These are phyloP conservation scores for Perizoma flavofasciatum DNA, from an alignment of 2,888 invertebrate genomes.

Conservation along the genomic window DNA sequence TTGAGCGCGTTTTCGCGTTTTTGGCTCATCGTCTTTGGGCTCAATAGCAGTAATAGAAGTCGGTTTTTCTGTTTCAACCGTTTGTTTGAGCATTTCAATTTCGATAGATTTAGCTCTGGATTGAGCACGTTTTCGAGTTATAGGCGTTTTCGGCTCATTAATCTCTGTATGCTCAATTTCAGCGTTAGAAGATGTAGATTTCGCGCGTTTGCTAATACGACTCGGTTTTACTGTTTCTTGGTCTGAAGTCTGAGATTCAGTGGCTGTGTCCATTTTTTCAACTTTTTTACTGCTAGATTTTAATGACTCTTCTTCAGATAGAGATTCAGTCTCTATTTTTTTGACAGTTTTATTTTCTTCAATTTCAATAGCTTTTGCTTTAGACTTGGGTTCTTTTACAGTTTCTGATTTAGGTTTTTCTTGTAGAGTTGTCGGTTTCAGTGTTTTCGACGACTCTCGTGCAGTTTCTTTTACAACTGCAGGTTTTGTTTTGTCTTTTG, in stretches of 20 bases:
- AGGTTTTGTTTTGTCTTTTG: too few relatives aligned
- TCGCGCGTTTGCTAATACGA: slow-evolving; percentile 45
- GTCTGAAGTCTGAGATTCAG: slow-evolving; percentile 5
- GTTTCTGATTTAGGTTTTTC: neutral
- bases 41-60: neutral
- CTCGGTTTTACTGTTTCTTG: slow-evolving; percentile 12
- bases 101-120: slow-evolving; percentile 25
- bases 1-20: slow-evolving; percentile 62
- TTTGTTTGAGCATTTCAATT: slow-evolving; percentile 8
- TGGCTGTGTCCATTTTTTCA: slow-evolving; percentile 1
- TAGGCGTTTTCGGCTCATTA: slow-evolving; percentile 26
- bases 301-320: neutral
- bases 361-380: neutral
- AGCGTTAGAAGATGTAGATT: slow-evolving; percentile 49
- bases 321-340: slow-evolving; percentile 11
- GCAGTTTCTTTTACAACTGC: neutral
- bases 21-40: slow-evolving; percentile 11
- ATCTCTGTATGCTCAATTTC: slow-evolving; percentile 18
- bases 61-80: slow-evolving; percentile 6
- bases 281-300: neutral
- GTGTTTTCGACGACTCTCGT: neutral
- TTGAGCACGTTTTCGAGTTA: slow-evolving; percentile 32
- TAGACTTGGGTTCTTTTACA: neutral
- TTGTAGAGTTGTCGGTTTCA: neutral
- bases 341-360: slow-evolving; percentile 1